Conservation (phyloP, 2,888 invertebrate genomes). For the Chymomyza caudatula region DNA sequence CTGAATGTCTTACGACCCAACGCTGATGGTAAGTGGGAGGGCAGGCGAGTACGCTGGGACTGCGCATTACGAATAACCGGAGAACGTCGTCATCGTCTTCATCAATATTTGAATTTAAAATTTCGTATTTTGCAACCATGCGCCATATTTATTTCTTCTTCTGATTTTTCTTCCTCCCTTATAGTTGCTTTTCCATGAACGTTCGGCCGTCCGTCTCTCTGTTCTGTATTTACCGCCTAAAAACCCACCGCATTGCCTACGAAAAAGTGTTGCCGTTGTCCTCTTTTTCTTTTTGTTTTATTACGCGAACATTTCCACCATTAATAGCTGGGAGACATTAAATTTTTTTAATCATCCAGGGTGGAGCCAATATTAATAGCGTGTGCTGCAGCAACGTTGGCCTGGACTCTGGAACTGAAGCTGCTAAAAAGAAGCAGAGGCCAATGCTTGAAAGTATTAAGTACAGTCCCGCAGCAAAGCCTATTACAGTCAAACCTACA, state of each 20-base stretch:
- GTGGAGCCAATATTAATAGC: not conserved
- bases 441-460: conserved; percentile 27
- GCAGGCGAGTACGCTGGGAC: not conserved
- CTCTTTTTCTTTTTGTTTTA: conserved; percentile 60
- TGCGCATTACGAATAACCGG: conserved; percentile 2
- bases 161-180: conserved; percentile 51
- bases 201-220: conserved; percentile 11
- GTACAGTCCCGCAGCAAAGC: conserved; percentile 52
- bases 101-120: conserved; percentile 71
- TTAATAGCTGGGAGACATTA: conserved; percentile 73
- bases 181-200: conserved; percentile 15
- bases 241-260: not conserved
- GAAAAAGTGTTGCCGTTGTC: not conserved
- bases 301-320: conserved; percentile 71
- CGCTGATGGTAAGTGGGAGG: conserved; percentile 14
- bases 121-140: conserved; percentile 65
- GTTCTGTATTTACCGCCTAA: conserved; percentile 23
- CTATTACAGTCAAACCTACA: too few relatives aligned
- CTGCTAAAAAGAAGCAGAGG: not conserved
- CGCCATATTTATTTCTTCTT: conserved; percentile 73
- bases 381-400: not conserved
- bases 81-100: conserved; percentile 32
- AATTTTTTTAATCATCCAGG: conserved; percentile 67
- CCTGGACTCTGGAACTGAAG: not conserved
- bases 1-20: conserved; percentile 30